Evolutionary conservation across 2,113 vertebrate species (phyloP).

Genomic region (Tyrannus savana): DNA sequence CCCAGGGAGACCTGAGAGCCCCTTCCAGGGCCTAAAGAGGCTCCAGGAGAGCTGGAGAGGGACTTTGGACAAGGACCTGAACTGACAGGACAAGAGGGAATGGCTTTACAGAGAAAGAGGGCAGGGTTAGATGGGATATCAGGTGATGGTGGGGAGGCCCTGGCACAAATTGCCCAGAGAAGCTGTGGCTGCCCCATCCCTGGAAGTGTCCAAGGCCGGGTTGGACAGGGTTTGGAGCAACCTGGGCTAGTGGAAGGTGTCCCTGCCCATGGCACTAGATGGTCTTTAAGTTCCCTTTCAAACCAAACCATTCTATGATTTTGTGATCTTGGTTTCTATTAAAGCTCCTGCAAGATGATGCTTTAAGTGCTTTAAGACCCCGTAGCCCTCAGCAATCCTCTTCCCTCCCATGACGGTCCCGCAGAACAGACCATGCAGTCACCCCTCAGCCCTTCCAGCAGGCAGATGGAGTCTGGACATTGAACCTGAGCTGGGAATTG

Average conservation of each 20-base stretch:
- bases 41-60: neutral
- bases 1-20: neutral
- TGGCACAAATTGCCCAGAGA: neutral
- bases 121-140: neutral
- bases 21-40: accelerated
- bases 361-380: neutral
- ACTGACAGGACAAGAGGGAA: neutral
- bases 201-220: neutral
- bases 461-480: neutral
- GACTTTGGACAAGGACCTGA: neutral
- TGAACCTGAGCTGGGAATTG: neutral
- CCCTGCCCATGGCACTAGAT: neutral
- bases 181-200: neutral
- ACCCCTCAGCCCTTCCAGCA: neutral
- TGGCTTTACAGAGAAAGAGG: neutral
- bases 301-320: neutral
- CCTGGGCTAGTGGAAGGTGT: neutral
- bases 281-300: neutral
- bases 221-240: neutral
- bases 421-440: neutral
- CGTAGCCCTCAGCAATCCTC: neutral
- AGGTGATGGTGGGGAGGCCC: neutral
- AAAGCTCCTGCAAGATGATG: neutral
- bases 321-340: neutral
- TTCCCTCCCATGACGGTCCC: neutral